phyloP scores from a whole-genome alignment of 92 coral and sea anemone genomes.

The Porites cylindrica region DNA sequence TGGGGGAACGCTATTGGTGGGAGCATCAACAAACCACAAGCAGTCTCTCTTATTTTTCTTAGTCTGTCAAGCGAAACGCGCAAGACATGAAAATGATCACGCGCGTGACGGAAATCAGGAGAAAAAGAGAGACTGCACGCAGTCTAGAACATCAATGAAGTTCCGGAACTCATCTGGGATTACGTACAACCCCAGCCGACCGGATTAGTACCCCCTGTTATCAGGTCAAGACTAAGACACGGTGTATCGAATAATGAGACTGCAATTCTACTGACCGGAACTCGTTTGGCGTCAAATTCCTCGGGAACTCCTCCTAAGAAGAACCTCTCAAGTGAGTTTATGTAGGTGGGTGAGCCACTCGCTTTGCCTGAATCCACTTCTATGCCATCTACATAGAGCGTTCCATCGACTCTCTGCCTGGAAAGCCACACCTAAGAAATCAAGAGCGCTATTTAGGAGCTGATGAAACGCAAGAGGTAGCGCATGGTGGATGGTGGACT shows the following conservation, averaged over 20 bases:
- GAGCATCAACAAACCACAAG: too few relatives aligned
- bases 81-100: too few relatives aligned
- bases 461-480: too few relatives aligned
- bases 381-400: conserved; percentile 52
- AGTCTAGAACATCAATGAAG: too few relatives aligned
- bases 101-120: too few relatives aligned
- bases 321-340: conserved; percentile 58
- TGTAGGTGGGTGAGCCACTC: conserved; percentile 20
- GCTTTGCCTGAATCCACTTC: conserved; percentile 34
- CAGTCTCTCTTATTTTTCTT: too few relatives aligned
- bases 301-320: conserved; percentile 74
- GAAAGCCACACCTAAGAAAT: conserved; percentile 42
- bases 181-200: not conserved
- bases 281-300: conserved; percentile 46
- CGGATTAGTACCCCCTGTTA: not conserved
- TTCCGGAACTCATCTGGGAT: too few relatives aligned
- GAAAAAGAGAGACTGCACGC: too few relatives aligned
- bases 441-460: not conserved
- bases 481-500: too few relatives aligned
- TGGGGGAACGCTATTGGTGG: too few relatives aligned
- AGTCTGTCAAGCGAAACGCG: too few relatives aligned
- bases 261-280: conserved; percentile 32
- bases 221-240: not conserved
- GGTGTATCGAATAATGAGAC: not conserved
- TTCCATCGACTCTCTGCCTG: conserved; percentile 52